Evolutionary conservation across 2,888 invertebrate species (phyloP).

Genomic region (Cerastoderma edule): DNA sequence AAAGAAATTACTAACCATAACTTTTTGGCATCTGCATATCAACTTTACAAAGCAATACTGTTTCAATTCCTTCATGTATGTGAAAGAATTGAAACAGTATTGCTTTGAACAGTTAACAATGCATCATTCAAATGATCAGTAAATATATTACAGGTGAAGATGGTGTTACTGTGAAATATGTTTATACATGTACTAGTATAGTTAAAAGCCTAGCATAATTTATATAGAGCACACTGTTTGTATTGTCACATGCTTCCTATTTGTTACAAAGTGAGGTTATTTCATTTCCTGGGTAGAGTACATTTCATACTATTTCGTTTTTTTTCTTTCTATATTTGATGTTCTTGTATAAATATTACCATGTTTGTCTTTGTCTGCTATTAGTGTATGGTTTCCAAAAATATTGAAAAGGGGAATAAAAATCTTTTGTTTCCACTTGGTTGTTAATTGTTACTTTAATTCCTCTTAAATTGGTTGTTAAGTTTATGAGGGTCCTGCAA

Average conservation of each 20-base stretch:
- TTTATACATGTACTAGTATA: conserved; percentile 18
- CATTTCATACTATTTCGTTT: neutral
- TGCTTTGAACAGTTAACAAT: too few species aligned
- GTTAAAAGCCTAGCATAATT: conserved; percentile 58
- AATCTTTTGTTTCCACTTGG: neutral
- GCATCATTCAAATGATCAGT: too few species aligned
- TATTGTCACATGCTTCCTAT: conserved; percentile 61
- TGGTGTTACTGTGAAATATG: too few species aligned
- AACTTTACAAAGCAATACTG: too few species aligned
- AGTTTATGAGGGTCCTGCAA: too few species aligned
- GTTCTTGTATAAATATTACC: conserved; percentile 1
- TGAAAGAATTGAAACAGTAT: too few species aligned
- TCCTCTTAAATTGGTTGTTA: too few species aligned
- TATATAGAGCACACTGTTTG: conserved; percentile 61
- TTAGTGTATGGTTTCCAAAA: conserved; percentile 21
- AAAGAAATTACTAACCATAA: too few species aligned
- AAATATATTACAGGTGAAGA: too few species aligned
- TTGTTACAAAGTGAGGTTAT: conserved; percentile 73
- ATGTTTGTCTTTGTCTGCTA: conserved; percentile 21
- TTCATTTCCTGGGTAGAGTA: conserved; percentile 75
- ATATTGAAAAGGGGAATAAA: conserved; percentile 12
- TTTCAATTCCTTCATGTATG: too few species aligned
- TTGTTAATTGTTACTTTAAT: neutral
- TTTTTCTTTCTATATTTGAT: neutral
- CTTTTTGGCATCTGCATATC: too few species aligned